These are phyloP conservation scores for Hermaeophaga mercurialis DNA, from an alignment of 2,888 invertebrate species.

Conservation along the genomic window DNA sequence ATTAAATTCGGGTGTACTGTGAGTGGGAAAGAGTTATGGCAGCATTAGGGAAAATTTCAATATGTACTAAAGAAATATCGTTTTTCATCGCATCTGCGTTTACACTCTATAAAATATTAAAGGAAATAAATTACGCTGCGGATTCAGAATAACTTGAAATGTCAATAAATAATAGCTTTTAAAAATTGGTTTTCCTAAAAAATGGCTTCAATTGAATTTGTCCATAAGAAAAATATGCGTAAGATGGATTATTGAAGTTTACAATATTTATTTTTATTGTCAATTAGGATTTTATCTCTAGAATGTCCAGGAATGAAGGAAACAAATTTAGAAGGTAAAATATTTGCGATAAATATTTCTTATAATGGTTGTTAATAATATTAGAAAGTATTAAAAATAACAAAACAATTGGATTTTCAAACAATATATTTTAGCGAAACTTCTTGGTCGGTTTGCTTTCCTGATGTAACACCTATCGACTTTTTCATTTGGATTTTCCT, in stretches of 20 bases:
- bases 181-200: constrained; percentile 47
- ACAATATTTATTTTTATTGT: too few relatives aligned
- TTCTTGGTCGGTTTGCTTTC: too few relatives aligned
- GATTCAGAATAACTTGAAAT: constrained; percentile 51
- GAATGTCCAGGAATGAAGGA: too few relatives aligned
- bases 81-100: constrained; percentile 50
- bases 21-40: constrained; percentile 49
- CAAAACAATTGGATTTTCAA: too few relatives aligned
- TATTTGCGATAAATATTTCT: too few relatives aligned
- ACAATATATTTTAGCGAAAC: too few relatives aligned
- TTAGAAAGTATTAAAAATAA: too few relatives aligned
- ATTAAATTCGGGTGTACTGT: constrained; percentile 32
- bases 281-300: too few relatives aligned
- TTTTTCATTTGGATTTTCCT: too few relatives aligned
- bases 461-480: too few relatives aligned
- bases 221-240: neutral
- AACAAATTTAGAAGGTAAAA: too few relatives aligned
- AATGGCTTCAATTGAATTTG: constrained; percentile 31
- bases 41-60: constrained; percentile 55
- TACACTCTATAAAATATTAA: constrained; percentile 54
- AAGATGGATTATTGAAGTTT: constrained; percentile 7
- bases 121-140: constrained; percentile 51
- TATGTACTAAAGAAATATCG: constrained; percentile 54
- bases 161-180: constrained; percentile 54
- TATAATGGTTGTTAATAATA: too few relatives aligned